A percentile compares a stretch with the other conserved stretches of the same genome.
Conservation (phyloP, 2,888 invertebrate genomes). For the Blastobasis adustella region DNA sequence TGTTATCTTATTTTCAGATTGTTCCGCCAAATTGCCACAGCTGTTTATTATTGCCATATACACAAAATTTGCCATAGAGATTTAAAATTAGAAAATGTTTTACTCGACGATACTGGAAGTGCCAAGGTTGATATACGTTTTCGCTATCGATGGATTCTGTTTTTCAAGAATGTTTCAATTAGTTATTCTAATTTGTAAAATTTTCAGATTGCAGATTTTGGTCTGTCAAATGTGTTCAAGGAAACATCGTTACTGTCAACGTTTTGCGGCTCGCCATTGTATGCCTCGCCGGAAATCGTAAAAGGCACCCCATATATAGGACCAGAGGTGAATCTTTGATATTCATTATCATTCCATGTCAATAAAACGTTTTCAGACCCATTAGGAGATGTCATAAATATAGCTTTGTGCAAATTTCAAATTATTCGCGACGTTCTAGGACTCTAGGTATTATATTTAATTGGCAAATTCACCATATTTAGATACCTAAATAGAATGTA, state of each 20-base stretch:
- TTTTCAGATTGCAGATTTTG: slow-evolving; percentile 96
- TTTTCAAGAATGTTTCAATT: too few species aligned
- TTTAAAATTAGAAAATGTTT: slow-evolving; percentile 95
- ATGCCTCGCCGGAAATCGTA: slow-evolving; percentile 98
- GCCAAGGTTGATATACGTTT: slow-evolving; percentile 82
- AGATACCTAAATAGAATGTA: too few species aligned
- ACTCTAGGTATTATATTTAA: too few species aligned
- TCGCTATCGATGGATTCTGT: background rate
- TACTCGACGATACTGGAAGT: slow-evolving; percentile 93
- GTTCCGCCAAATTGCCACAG: slow-evolving; percentile 97
- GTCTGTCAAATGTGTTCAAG: slow-evolving; percentile 97
- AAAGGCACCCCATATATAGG: slow-evolving; percentile 97
- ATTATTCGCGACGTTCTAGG: too few species aligned
- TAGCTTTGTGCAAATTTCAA: too few species aligned
- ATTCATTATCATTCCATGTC: too few species aligned
- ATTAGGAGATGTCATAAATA: too few species aligned
- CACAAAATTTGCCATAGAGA: slow-evolving; percentile 98
- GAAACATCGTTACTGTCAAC: slow-evolving; percentile 90
- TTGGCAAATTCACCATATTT: too few species aligned
- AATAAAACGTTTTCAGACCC: too few species aligned
- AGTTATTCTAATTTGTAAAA: background rate
- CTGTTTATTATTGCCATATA: slow-evolving; percentile 98
- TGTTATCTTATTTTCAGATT: slow-evolving; percentile 73
- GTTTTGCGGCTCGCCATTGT: slow-evolving; percentile 96
- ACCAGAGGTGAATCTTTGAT: slow-evolving; percentile 82